A percentile compares a stretch with the other conserved stretches of the same genome.
Conservation (phyloP, 1,140 invertebrate species). For the Acarapis woodi region DNA sequence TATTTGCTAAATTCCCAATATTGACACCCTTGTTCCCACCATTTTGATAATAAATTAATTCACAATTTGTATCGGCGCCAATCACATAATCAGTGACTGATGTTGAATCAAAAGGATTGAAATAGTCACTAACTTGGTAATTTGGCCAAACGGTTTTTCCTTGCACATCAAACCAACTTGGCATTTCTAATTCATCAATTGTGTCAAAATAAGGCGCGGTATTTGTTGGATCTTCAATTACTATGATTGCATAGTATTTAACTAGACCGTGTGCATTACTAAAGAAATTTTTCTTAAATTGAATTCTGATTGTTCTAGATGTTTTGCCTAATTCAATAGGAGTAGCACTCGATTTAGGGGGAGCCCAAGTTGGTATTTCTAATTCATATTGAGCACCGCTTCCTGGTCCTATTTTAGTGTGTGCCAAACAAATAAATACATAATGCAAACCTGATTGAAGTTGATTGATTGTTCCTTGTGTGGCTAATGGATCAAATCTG, state of each 20-base stretch:
- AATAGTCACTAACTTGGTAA: conserved; percentile 61
- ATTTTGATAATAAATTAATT: not conserved
- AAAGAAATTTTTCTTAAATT: conserved; percentile 67
- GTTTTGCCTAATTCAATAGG: conserved; percentile 50
- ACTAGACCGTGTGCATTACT: conserved; percentile 56
- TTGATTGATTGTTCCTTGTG: conserved; percentile 33
- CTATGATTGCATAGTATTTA: conserved; percentile 60
- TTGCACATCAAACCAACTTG: conserved; percentile 74
- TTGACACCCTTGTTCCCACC: too few species aligned
- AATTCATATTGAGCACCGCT: conserved; percentile 35
- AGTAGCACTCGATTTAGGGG: conserved; percentile 38
- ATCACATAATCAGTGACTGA: conserved; percentile 52
- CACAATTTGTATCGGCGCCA: conserved; percentile 19
- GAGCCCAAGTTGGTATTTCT: conserved; percentile 51
- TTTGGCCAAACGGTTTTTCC: conserved; percentile 58
- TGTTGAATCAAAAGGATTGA: conserved; percentile 52
- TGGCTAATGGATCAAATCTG: conserved; percentile 36
- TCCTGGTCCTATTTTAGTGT: conserved; percentile 51
- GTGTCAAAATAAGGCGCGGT: conserved; percentile 21
- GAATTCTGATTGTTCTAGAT: conserved; percentile 47
- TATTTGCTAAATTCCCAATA: too few species aligned
- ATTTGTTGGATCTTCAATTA: conserved; percentile 46
- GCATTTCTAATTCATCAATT: too few species aligned
- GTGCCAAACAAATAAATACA: conserved; percentile 48
- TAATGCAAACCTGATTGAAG: conserved; percentile 50